phyloP scores from a whole-genome alignment of 2,113 vertebrate genomes.

The Motacilla alba region DNA sequence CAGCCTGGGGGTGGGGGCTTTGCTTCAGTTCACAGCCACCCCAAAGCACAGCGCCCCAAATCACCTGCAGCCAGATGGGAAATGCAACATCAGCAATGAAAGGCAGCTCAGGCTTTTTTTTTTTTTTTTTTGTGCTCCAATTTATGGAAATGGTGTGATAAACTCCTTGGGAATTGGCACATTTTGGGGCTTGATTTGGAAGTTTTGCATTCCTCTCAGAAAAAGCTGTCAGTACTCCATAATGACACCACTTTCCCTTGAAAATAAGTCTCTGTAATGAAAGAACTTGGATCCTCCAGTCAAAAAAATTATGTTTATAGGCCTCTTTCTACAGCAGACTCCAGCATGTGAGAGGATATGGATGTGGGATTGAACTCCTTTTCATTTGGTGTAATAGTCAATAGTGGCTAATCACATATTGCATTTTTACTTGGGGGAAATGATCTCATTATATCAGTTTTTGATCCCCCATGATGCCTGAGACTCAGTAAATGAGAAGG shows the following conservation, averaged over 20 bases:
- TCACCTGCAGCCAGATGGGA: background rate
- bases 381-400: conserved; percentile 14
- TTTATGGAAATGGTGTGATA: background rate
- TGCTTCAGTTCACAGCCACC: background rate
- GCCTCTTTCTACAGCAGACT: background rate
- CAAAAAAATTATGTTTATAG: background rate
- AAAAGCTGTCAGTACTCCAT: background rate
- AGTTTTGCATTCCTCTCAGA: background rate
- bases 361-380: background rate
- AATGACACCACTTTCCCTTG: background rate
- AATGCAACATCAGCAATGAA: background rate
- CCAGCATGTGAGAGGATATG: background rate
- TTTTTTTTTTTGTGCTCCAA: background rate
- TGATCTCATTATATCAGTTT: conserved; percentile 38
- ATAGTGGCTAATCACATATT: conserved; percentile 53
- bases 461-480: conserved; percentile 12
- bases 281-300: background rate
- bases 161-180: background rate
- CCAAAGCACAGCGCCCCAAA: background rate
- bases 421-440: conserved; percentile 21
- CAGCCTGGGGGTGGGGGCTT: background rate
- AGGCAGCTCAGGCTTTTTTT: background rate
- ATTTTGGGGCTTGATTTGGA: background rate
- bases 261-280: background rate
- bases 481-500: conserved; percentile 5